Evolutionary conservation across 2,113 vertebrate species (phyloP), one percentile per base, ranked within the genome.

Genomic region (Cephalopholis sonnerati): DNA sequence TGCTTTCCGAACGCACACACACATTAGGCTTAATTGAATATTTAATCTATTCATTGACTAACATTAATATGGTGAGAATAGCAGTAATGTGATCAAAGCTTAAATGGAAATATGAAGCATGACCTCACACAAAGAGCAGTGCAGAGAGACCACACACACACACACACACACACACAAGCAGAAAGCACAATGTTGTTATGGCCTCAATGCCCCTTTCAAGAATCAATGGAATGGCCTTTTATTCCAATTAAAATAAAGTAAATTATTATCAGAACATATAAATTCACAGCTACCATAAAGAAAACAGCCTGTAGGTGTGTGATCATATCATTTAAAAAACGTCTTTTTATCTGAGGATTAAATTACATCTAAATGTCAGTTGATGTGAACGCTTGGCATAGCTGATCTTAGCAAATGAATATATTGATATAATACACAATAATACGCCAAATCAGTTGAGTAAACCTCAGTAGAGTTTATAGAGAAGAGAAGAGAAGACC

Each of bases 311-410:
- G 51, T 65, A 79, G 84, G 55, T 92, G 78, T 91, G 69, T 83
- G 74, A 71, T 80, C 62, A 57, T 50, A 83, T 82, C 12, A 81
- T 81, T 77, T 74, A 13, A 86, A 86, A n/a, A 89, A 82, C 63
- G 75, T 29, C 78, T 24, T 2, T 5, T 79, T 59, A 4, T 29
- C 51, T 18, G 6, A 76, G 72, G 67, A 69, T 78, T 84, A 74
- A 82, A 92, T 92, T 75, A 75, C 36, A 90, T 88, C 55, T 89
- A 94, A 94, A 94, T 93, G 90, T 92, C 87, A 93, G 70, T 70
- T 76, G 58, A 55, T 71, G 55, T 82, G 79, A 82, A 77, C 32
- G 71, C 55, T 53, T 79, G 74, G 74, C 77, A 62, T 24, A 51
- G 63, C 71, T 85, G 85, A 79, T 88, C 73, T 67, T 79, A 79